These are phyloP conservation scores for Gastrophryne carolinensis DNA, from an alignment of 2,797 vertebrate genomes.

Conservation along the genomic window DNA sequence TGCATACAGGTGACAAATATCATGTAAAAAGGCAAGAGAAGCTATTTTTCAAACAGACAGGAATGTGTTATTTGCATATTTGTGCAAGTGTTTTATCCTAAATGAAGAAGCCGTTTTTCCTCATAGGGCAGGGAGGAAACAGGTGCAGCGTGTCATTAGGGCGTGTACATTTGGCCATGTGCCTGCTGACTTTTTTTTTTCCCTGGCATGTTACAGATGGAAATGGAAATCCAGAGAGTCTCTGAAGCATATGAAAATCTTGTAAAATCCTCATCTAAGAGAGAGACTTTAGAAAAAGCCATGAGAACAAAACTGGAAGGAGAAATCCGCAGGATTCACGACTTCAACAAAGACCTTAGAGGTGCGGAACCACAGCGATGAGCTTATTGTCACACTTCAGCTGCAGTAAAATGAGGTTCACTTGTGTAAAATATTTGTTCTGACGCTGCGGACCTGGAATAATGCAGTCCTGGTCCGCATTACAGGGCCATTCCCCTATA, in stretches of 20 bases:
- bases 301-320: slow-evolving; percentile 98
- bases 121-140: slow-evolving; percentile 2
- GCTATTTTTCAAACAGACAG: no score
- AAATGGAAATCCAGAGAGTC: slow-evolving; percentile 94
- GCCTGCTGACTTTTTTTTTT: slow-evolving; percentile 13
- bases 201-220: slow-evolving; percentile 74
- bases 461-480: no score
- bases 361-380: slow-evolving; percentile 71
- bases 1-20: not conserved
- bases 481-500: no score
- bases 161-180: slow-evolving; percentile 28
- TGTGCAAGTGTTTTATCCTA: not conserved
- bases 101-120: not conserved
- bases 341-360: slow-evolving; percentile 97
- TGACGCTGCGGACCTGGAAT: no score
- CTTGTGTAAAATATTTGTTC: no score
- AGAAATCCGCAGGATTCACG: slow-evolving; percentile 92
- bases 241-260: slow-evolving; percentile 96
- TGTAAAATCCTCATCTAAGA: slow-evolving; percentile 92
- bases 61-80: not conserved
- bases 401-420: no score
- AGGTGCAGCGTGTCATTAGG: slow-evolving; percentile 32
- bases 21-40: no score
- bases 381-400: no score
- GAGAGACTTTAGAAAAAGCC: slow-evolving; percentile 92